Conservation (phyloP, 2,113 vertebrate species). For the Dendrocopos noguchii region DNA sequence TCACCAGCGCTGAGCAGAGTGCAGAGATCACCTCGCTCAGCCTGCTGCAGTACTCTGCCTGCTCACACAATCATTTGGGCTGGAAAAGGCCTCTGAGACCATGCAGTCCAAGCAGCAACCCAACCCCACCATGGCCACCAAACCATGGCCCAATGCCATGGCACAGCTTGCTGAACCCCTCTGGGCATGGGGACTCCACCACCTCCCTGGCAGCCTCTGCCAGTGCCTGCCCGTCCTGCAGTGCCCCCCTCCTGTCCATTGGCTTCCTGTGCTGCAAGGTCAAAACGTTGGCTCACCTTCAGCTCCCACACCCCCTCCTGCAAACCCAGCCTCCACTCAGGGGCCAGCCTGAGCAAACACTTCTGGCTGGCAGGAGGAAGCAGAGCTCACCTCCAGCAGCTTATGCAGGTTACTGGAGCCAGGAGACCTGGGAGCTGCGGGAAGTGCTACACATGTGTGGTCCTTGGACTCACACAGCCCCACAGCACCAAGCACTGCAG, state of each 20-base stretch:
- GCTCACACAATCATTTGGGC: too few relatives aligned
- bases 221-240: too few relatives aligned
- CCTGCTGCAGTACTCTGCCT: background rate
- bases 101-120: too few relatives aligned
- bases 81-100: too few relatives aligned
- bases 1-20: background rate
- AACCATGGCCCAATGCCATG: too few relatives aligned
- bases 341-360: background rate
- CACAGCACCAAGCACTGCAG: background rate
- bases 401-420: background rate
- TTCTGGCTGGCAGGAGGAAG: background rate
- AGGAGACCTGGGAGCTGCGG: background rate
- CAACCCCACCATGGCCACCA: too few relatives aligned
- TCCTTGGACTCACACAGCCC: too few relatives aligned
- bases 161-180: too few relatives aligned
- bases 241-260: background rate
- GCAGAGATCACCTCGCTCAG: background rate
- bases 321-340: background rate
- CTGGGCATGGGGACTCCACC: too few relatives aligned
- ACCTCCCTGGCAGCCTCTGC: too few relatives aligned
- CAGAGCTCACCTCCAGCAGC: background rate
- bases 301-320: background rate
- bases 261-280: background rate
- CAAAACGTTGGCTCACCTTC: background rate
- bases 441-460: fast-evolving